A percentile compares a stretch with the other conserved stretches of the same genome.
phyloP scores from a whole-genome alignment of 2,888 invertebrate species.

The Apeira syringaria region DNA sequence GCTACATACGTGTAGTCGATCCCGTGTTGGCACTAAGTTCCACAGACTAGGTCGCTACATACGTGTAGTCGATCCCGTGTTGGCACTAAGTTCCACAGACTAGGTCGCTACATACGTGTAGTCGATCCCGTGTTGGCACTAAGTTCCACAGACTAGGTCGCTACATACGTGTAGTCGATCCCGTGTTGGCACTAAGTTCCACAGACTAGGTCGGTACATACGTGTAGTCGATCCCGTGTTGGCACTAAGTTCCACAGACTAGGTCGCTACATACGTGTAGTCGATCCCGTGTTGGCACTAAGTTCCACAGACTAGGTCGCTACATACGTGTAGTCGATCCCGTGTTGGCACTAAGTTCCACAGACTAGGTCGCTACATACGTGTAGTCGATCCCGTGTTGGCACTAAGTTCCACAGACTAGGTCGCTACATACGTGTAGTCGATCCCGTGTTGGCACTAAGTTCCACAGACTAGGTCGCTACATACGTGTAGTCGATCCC shows the following conservation, averaged over 20 bases:
- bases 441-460: constrained; percentile 64
- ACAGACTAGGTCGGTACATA: too few species aligned
- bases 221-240: constrained; percentile 43
- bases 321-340: constrained; percentile 19
- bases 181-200: constrained; percentile 68
- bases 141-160: constrained; percentile 45
- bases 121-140: constrained; percentile 63
- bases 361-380: too few species aligned
- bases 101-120: too few species aligned
- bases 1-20: constrained; percentile 15
- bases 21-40: constrained; percentile 67
- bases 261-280: too few species aligned
- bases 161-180: constrained; percentile 16
- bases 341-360: constrained; percentile 68
- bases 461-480: constrained; percentile 45
- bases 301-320: constrained; percentile 46
- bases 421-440: too few species aligned
- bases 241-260: constrained; percentile 62
- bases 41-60: too few species aligned
- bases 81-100: constrained; percentile 64
- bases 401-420: constrained; percentile 60
- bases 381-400: constrained; percentile 47
- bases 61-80: constrained; percentile 38
- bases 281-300: constrained; percentile 63
- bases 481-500: constrained; percentile 20